Percentiles rank a stretch among this genome's conserved stretches.
phyloP scores from a whole-genome alignment of 2,888 invertebrate genomes.

The Phaonia tiefii region DNA sequence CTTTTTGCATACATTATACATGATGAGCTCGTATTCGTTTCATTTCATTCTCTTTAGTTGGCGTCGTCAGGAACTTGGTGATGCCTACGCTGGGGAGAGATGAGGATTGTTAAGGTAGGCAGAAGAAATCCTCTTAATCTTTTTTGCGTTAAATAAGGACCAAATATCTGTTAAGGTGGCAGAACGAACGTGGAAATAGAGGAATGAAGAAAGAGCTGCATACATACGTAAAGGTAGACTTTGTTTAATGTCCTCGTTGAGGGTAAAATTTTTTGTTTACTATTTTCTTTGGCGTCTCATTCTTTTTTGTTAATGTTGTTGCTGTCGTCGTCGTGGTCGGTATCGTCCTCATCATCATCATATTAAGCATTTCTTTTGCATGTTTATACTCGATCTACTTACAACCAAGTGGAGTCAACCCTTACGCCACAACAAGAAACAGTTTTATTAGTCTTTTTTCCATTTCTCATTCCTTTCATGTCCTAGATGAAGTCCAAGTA shows the following conservation, averaged over 20 bases:
- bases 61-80: slow-evolving; percentile 2
- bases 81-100: not conserved
- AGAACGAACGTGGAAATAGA: too few species aligned
- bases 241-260: not conserved
- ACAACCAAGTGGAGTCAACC: not conserved
- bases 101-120: not conserved
- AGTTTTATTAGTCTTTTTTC: not conserved
- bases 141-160: not conserved
- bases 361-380: not conserved
- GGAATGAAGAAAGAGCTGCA: not conserved
- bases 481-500: slow-evolving; percentile 22
- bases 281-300: not conserved
- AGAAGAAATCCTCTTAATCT: not conserved
- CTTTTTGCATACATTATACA: not conserved
- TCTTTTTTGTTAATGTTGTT: not conserved
- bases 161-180: not conserved
- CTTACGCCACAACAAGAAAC: not conserved
- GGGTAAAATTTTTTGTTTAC: not conserved
- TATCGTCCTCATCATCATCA: too few species aligned
- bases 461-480: not conserved
- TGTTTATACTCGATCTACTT: not conserved
- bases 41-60: slow-evolving; percentile 7
- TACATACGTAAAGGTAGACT: not conserved
- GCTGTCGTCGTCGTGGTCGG: too few species aligned
- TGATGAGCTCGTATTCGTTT: slow-evolving; percentile 9